Evolutionary conservation across 1,140 invertebrate species (phyloP).

Genomic region (Trichonephila inaurata): DNA sequence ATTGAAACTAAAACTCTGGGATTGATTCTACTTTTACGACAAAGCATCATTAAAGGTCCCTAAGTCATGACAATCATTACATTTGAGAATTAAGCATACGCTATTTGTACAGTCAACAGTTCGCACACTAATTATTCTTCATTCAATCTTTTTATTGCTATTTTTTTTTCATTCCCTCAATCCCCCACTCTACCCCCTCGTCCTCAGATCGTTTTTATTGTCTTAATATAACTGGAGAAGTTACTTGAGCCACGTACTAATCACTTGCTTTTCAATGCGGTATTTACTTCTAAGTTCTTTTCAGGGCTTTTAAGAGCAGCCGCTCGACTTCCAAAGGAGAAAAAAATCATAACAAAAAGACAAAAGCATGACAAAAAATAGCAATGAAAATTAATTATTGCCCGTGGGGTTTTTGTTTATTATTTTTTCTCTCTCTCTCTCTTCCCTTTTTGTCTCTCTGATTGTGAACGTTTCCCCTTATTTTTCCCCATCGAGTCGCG

Average conservation of each 20-base stretch:
- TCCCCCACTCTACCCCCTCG: neutral
- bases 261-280: constrained; percentile 67
- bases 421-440: neutral
- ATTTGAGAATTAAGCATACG: constrained; percentile 22
- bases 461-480: neutral
- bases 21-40: neutral
- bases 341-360: constrained; percentile 3
- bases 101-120: constrained; percentile 2
- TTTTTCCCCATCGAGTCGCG: neutral
- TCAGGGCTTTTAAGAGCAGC: constrained; percentile 33
- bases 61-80: neutral
- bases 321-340: neutral
- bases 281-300: constrained; percentile 55
- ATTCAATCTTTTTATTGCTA: neutral
- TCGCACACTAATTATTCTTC: constrained; percentile 45
- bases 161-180: neutral
- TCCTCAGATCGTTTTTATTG: constrained; percentile 11
- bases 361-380: neutral
- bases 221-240: constrained; percentile 57
- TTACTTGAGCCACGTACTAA: constrained; percentile 43
- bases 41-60: neutral
- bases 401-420: constrained; percentile 13
- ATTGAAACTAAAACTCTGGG: neutral
- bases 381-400: constrained; percentile 75
- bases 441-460: constrained; percentile 16